Evolutionary conservation across 2,888 invertebrate genomes (phyloP), one percentile per base, ranked within the genome.

Genomic region (Hydrotaea diabolus): DNA sequence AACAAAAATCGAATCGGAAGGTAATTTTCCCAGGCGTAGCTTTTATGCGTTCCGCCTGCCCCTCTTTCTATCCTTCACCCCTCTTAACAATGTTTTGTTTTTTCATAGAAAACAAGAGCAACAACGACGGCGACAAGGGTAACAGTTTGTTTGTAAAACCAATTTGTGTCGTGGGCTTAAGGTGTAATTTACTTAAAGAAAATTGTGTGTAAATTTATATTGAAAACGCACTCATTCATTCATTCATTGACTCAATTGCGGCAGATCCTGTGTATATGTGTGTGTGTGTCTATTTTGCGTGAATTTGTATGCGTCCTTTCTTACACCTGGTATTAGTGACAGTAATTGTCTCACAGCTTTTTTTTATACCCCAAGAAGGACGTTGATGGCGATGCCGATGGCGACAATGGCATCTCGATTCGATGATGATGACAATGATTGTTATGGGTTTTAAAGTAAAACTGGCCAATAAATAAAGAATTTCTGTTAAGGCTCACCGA

Each of bases 111-210:
- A 59, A 21, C 55, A 39, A 39, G 7, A 39, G 9, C 8, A 39
- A 9, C 39, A 39, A 2, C 31, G 7, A 31, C 31, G 9, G 1
- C 7, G 13, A 39, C 39, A 23, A 59, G 62, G 62, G 17, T 62
- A 59, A 13, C 19, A 59, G 15, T 59, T 62, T 76, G 43, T 77
- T 80, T 23, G 83, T 71, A 76, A 85, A 85, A 85, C 78, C 84
- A 85, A 85, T 85, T 85, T 85, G 81, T 85, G 81, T 85, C 78
- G 72, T 78, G 81, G 81, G 78, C 84, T 85, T 81, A 21, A 79
- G 79, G 21, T 59, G 77, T 84, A 85, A 79, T 81, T 79, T 81
- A 59, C 84, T 85, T 85, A 81, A 72, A 53, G 62, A 66, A 75
- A 72, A 80, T 79, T 81, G 78, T 78, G 78, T 84, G 81, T 72